Percentiles rank a stretch among this genome's conserved stretches.
phyloP scores from a whole-genome alignment of 2,113 vertebrate genomes.

The Pelecanus crispus region DNA sequence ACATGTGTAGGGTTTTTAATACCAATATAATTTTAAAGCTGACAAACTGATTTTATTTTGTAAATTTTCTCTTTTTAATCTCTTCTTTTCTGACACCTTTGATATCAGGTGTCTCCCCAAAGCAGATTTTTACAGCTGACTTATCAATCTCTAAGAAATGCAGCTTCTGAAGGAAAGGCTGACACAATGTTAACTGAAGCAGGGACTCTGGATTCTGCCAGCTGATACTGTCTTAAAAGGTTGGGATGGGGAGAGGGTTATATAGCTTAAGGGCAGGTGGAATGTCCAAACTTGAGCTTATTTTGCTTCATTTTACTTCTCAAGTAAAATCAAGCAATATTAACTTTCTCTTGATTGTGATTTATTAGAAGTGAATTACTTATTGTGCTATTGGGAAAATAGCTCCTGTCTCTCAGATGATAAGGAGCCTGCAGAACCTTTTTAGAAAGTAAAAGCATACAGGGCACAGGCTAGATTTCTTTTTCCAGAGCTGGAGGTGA shows the following conservation, averaged over 20 bases:
- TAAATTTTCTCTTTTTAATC: constrained; percentile 36
- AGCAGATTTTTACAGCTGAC: constrained; percentile 35
- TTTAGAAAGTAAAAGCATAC: not conserved
- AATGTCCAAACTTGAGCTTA: not conserved
- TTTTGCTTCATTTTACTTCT: constrained; percentile 29
- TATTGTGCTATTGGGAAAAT: not conserved
- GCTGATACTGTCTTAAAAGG: not conserved
- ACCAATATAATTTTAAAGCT: not conserved
- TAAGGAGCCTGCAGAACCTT: not conserved
- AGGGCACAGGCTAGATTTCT: not conserved
- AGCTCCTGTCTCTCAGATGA: not conserved
- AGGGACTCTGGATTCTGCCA: not conserved
- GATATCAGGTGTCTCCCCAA: constrained; percentile 16
- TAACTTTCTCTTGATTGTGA: constrained; percentile 12
- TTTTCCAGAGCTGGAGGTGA: constrained; percentile 41
- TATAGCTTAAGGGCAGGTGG: not conserved
- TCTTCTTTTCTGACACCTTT: constrained; percentile 7
- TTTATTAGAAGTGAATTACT: constrained; percentile 38
- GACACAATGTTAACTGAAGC: constrained; percentile 13
- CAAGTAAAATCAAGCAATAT: not conserved
- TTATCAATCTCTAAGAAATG: constrained; percentile 3
- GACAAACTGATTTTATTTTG: constrained; percentile 22
- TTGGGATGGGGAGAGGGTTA: not conserved
- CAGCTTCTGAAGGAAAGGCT: not conserved
- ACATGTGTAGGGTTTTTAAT: not conserved